A percentile compares a stretch with the other conserved stretches of the same genome.
Evolutionary conservation across 2,888 invertebrate species (phyloP).

Genomic region (Agriopis marginaria): DNA sequence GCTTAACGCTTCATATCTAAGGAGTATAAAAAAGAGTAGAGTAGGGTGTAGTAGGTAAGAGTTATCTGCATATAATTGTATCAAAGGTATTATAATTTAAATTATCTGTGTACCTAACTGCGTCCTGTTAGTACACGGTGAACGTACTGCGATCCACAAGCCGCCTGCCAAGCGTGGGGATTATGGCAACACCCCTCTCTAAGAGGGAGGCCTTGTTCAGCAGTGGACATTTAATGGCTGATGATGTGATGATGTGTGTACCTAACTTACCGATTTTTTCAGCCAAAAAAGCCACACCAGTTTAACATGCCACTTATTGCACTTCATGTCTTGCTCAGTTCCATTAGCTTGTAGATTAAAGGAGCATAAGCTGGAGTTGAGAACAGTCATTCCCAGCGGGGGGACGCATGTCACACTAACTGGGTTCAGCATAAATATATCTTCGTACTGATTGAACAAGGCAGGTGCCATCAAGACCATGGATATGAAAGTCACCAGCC

Average conservation of each 20-base stretch:
- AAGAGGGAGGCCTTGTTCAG: too few species aligned
- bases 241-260: not conserved
- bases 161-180: too few species aligned
- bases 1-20: too few species aligned
- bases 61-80: too few species aligned
- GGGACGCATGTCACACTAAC: slow-evolving; percentile 61
- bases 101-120: slow-evolving; percentile 34
- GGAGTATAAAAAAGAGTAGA: too few species aligned
- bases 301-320: slow-evolving; percentile 69
- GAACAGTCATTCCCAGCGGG: slow-evolving; percentile 50
- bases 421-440: slow-evolving; percentile 68
- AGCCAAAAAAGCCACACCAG: slow-evolving; percentile 73
- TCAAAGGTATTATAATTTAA: not conserved
- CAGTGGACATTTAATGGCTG: too few species aligned
- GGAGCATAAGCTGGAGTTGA: slow-evolving; percentile 65
- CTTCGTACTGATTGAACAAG: slow-evolving; percentile 71
- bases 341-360: slow-evolving; percentile 55
- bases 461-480: slow-evolving; percentile 62
- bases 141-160: too few species aligned
- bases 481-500: slow-evolving; percentile 71
- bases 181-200: too few species aligned
- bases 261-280: slow-evolving; percentile 67
- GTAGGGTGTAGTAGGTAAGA: too few species aligned
- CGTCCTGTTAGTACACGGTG: too few species aligned
- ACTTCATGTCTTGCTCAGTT: slow-evolving; percentile 56